These are phyloP conservation scores for Oxytorus armatus DNA, from an alignment of 2,888 invertebrate species.

Conservation along the genomic window DNA sequence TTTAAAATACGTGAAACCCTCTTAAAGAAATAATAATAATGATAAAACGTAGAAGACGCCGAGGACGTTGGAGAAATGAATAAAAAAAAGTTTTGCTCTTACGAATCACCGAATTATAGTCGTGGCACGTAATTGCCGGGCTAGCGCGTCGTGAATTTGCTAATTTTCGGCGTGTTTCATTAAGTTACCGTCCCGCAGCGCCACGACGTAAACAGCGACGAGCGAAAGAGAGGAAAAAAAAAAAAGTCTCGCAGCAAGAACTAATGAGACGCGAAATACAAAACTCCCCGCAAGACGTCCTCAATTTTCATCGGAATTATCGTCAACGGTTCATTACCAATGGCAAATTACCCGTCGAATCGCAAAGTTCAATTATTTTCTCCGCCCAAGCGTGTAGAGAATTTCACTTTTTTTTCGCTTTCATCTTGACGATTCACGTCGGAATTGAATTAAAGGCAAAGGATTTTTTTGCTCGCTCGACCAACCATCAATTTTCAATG, in stretches of 20 bases:
- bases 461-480: too few relatives aligned
- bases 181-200: conserved; percentile 25
- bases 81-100: background rate
- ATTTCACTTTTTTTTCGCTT: conserved; percentile 17
- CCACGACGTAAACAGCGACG: conserved; percentile 19
- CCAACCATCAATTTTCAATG: background rate
- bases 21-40: background rate
- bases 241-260: conserved; percentile 24
- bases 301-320: conserved; percentile 46
- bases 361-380: conserved; percentile 12
- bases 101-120: conserved; percentile 8
- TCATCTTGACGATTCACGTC: background rate
- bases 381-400: background rate
- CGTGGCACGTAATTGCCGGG: conserved; percentile 3
- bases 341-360: conserved; percentile 8
- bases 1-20: background rate
- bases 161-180: conserved; percentile 5
- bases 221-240: conserved; percentile 2
- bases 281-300: background rate
- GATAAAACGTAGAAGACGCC: background rate
- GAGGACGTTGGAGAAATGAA: background rate
- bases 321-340: conserved; percentile 25
- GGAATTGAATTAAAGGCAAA: background rate
- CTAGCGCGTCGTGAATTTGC: conserved; percentile 4
- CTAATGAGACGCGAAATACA: conserved; percentile 26